Evolutionary conservation across 2,113 vertebrate species (phyloP).

Genomic region (Pelusios castaneus): DNA sequence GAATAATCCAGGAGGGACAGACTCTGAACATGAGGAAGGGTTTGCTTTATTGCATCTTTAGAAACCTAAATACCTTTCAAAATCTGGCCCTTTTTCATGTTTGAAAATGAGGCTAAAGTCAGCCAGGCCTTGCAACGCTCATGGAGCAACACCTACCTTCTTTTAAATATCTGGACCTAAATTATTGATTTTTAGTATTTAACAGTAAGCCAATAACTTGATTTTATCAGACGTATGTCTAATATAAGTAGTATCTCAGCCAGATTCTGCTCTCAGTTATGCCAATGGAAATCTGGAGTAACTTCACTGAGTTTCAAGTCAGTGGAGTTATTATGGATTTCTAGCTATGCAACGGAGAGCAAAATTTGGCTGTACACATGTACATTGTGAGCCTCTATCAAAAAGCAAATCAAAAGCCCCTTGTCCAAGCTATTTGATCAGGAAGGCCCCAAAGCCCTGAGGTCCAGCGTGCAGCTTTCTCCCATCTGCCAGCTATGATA

Average conservation of each 20-base stretch:
- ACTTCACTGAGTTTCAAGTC: neutral
- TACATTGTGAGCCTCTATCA: neutral
- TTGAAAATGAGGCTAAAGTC: neutral
- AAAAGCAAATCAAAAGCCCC: neutral
- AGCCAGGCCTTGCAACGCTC: neutral
- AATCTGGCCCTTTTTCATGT: no score
- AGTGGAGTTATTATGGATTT: neutral
- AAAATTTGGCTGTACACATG: accelerated
- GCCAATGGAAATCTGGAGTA: neutral
- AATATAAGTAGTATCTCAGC: accelerated
- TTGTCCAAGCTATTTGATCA: neutral
- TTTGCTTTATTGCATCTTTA: constrained; percentile 37
- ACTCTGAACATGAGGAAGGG: constrained; percentile 37
- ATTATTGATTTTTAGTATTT: neutral
- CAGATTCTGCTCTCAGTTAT: neutral
- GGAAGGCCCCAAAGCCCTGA: neutral
- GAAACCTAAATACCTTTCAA: neutral
- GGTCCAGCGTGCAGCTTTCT: neutral
- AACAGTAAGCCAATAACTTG: neutral
- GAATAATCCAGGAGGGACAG: constrained; percentile 49
- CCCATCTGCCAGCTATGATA: neutral
- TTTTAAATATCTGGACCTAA: neutral
- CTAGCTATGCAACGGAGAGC: neutral
- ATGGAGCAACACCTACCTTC: neutral
- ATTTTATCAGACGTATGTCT: neutral